Evolutionary conservation across 2,113 vertebrate species (phyloP), one percentile per base, ranked within the genome.

Genomic region (Osmerus mordax): DNA sequence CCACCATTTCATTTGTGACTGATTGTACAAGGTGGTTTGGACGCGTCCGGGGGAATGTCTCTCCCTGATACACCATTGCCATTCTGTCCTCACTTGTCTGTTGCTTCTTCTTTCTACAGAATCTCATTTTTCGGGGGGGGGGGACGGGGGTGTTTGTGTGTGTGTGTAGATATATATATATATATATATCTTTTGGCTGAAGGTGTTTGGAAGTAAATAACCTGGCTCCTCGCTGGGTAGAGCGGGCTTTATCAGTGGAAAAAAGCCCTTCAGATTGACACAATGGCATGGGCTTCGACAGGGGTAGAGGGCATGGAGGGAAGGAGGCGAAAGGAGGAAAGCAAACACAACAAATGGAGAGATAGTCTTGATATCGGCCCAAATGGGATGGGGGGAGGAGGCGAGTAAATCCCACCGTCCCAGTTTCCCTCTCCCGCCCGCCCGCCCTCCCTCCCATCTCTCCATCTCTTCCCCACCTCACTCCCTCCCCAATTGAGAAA

Each of bases 221-320:
- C 75, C 75, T 72, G 76, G 87, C 73, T 72, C 80, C 80, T 86
- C 77, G 79, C 82, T 80, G 74, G 82, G 81, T 72, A 82, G 75
- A 29, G 56, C 78, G 77, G 60, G 76, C 80, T 88, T 87, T 87
- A 86, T 90, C 88, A 83, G 79, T 80, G 75, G 63, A 68, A 85
- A 87, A 80, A 83, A 84, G 78, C 77, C 82, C 86, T 89, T 91
- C 85, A 91, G 83, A 87, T 69, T 78, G 83, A 84, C 87, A 92
- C 89, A 90, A 88, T 87, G 84, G 79, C 80, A 55, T 21, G 65
- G 19, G 78, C 82, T 79, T 84, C 61, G 72, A 86, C 72, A 81
- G 85, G 75, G 78, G 76, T 75, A 79, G 83, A 85, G 84, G 87
- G 84, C 83, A 87, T 60, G 54, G 61, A 47, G 53, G 63, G 65